phyloP scores from a whole-genome alignment of 2,797 vertebrate species.

The Phrynocephalus vlangalii region DNA sequence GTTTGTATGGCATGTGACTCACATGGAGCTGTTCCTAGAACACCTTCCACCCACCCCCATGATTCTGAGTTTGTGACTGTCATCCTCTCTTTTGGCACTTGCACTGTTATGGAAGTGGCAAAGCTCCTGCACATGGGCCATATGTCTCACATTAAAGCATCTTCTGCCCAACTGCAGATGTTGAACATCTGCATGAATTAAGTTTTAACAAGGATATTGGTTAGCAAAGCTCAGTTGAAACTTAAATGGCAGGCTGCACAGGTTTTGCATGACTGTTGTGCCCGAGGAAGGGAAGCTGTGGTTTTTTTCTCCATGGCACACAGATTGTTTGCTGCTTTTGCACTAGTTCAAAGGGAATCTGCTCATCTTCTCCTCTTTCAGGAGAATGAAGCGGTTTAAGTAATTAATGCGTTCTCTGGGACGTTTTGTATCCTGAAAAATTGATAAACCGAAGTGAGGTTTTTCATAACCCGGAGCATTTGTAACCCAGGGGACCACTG shows the following conservation, averaged over 20 bases:
- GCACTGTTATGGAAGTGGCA: no score
- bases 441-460: no score
- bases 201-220: background rate
- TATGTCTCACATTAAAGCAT: background rate
- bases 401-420: background rate
- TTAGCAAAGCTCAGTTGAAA: background rate
- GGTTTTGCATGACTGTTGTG: background rate
- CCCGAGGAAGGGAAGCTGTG: background rate
- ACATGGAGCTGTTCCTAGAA: background rate
- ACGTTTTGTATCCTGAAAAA: no score
- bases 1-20: background rate
- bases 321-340: background rate
- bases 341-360: background rate
- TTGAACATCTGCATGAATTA: background rate
- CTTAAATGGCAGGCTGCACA: background rate
- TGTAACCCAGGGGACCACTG: no score
- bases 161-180: background rate
- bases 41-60: background rate
- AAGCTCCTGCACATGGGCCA: background rate
- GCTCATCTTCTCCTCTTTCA: background rate
- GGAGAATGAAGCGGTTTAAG: background rate
- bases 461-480: no score
- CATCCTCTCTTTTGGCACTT: no score
- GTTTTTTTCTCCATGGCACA: background rate
- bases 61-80: background rate